Evolutionary conservation across 2,113 vertebrate species (phyloP).

Genomic region (Meriones unguiculatus): DNA sequence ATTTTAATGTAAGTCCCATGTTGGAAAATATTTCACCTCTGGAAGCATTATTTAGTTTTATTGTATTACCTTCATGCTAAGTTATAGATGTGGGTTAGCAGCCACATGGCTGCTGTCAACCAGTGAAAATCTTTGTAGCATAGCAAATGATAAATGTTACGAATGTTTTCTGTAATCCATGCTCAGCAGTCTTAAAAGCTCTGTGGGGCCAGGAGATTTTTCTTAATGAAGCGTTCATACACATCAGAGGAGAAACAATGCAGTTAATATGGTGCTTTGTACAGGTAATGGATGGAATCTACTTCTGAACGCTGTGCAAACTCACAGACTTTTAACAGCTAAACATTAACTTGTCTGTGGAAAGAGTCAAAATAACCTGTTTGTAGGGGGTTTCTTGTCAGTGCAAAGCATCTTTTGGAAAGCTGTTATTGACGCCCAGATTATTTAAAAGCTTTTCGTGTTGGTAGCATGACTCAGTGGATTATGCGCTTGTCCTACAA

Average conservation of each 20-base stretch:
- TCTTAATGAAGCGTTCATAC: neutral
- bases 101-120: neutral
- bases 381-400: neutral
- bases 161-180: neutral
- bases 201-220: neutral
- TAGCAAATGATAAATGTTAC: conserved; percentile 46
- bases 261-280: neutral
- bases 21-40: conserved; percentile 6
- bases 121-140: neutral
- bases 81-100: neutral
- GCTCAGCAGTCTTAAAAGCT: neutral
- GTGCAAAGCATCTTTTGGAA: conserved; percentile 23
- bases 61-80: conserved; percentile 11
- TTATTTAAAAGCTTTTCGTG: neutral
- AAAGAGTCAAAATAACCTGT: neutral
- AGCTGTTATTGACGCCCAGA: neutral
- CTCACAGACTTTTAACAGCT: neutral
- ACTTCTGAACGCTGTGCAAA: conserved; percentile 11
- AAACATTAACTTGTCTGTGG: neutral
- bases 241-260: neutral
- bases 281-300: neutral
- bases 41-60: conserved; percentile 3
- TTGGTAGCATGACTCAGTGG: neutral
- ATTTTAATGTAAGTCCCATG: neutral
- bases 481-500: neutral